A percentile compares a stretch with the other conserved stretches of the same genome.
Evolutionary conservation across 2,113 vertebrate genomes (phyloP).

Genomic region (Nothoprocta pentlandii): DNA sequence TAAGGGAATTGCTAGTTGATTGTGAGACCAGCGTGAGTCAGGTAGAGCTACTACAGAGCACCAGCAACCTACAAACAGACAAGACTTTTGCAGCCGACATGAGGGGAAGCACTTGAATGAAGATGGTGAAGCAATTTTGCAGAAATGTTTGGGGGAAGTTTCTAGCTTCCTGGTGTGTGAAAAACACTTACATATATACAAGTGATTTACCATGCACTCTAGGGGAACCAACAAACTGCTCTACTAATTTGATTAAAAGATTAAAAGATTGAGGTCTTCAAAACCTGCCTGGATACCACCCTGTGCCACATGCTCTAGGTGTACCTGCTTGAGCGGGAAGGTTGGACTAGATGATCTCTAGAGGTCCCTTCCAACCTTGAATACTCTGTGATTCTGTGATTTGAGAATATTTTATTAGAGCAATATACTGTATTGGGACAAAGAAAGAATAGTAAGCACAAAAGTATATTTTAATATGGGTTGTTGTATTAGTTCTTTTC

Average conservation of each 20-base stretch:
- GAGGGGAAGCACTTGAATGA: neutral
- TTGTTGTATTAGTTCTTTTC: neutral
- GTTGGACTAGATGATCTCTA: no score
- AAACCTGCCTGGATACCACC: no score
- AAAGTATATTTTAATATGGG: neutral
- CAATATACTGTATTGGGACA: fast-evolving
- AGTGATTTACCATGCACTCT: neutral
- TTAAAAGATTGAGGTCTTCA: no score
- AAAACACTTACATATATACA: neutral
- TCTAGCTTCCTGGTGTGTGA: neutral
- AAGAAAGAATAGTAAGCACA: neutral
- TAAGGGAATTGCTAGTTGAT: neutral
- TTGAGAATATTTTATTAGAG: neutral
- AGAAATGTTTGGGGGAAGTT: neutral
- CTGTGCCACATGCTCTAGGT: no score
- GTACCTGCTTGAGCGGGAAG: no score
- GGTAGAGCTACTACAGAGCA: neutral
- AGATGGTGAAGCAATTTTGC: neutral
- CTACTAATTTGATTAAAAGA: neutral
- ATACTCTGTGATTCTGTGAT: no score
- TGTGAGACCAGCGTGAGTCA: neutral
- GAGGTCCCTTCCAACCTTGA: no score
- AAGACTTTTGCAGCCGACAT: neutral
- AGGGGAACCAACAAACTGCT: neutral
- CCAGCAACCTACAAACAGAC: neutral